Evolutionary conservation across 2,113 vertebrate species (phyloP), one percentile per base, ranked within the genome.

Genomic region (Notarius lentiginosus): DNA sequence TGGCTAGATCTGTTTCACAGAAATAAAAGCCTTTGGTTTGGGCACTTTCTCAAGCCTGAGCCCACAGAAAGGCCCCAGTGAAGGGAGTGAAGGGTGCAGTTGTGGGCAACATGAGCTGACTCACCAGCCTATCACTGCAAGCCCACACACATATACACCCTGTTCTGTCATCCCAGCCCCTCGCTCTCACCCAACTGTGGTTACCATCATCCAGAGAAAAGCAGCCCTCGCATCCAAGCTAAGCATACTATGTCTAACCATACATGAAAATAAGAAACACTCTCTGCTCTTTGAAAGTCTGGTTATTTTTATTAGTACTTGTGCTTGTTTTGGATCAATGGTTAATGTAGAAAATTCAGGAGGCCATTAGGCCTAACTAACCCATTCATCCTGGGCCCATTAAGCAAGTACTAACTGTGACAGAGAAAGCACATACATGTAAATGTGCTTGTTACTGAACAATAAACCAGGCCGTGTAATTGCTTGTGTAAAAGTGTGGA

Each of bases 1-100:
- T 24, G 65, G 27, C 79, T 61, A 82, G 72, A 87, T 73, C 79
- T 58, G 55, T 83, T 90, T 73, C 88, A 90, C 58, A 82, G 81
- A 34, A 87, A 88, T 75, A 51, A 84, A 89, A 87, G 73, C 84
- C 65, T 77, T 27, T 30, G 89, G 83, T 89, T 87, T 47, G 72
- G 84, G 34, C 65, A 55, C 82, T 11, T 53, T 80, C 63, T 81
- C 58, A 76, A 83, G n/a, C 68, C 73, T 89, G 49, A 88, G 65
- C 73, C 84, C 56, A 89, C 81, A 84, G 83, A 68, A 84, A 88
- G 88, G 84, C 80, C 80, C 79, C 68, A 49, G 84, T 24, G 65
- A 65, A 65, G 82, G 84, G 75, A 49, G 84, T 24, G 65, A 65
- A 65, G 82, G 84, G 75, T 84, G 79, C 84, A 17, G 68, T 80